A percentile compares a stretch with the other conserved stretches of the same genome.
Conservation (phyloP, 2,888 invertebrate genomes). For the Cataglyphis livida region DNA sequence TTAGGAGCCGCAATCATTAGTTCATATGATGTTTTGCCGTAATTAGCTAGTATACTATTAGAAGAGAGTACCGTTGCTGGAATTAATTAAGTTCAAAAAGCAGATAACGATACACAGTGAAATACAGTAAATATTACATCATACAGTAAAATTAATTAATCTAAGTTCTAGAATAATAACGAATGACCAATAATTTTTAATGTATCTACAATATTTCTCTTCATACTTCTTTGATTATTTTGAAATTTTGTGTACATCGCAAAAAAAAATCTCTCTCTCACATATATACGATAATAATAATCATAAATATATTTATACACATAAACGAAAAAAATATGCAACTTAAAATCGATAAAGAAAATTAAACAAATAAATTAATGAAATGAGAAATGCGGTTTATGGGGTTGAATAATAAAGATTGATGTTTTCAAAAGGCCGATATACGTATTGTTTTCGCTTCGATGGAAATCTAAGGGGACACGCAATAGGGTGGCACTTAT, state of each 20-base stretch:
- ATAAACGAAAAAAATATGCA: neutral
- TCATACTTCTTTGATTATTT: neutral
- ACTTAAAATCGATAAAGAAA: constrained; percentile 2
- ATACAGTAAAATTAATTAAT: constrained; percentile 32
- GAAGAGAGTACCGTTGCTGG: constrained; percentile 38
- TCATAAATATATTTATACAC: neutral
- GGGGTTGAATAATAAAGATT: constrained; percentile 56
- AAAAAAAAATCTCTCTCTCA: neutral
- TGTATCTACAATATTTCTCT: constrained; percentile 14
- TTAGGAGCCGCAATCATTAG: constrained; percentile 61
- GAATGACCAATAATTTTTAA: constrained; percentile 51
- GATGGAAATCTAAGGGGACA: constrained; percentile 66
- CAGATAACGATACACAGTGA: constrained; percentile 13
- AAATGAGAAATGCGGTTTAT: constrained; percentile 46
- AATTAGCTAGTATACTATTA: constrained; percentile 60
- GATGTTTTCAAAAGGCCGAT: constrained; percentile 56
- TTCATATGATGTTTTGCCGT: constrained; percentile 34
- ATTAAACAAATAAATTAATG: neutral
- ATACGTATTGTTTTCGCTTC: constrained; percentile 72
- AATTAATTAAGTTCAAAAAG: constrained; percentile 62
- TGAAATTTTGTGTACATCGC: neutral
- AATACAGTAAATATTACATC: no score
- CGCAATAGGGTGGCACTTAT: constrained; percentile 67
- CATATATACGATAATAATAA: neutral
- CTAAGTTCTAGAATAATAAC: constrained; percentile 11